These are phyloP conservation scores for Heteronetta atricapilla DNA, from an alignment of 2,113 vertebrate genomes.

Conservation along the genomic window DNA sequence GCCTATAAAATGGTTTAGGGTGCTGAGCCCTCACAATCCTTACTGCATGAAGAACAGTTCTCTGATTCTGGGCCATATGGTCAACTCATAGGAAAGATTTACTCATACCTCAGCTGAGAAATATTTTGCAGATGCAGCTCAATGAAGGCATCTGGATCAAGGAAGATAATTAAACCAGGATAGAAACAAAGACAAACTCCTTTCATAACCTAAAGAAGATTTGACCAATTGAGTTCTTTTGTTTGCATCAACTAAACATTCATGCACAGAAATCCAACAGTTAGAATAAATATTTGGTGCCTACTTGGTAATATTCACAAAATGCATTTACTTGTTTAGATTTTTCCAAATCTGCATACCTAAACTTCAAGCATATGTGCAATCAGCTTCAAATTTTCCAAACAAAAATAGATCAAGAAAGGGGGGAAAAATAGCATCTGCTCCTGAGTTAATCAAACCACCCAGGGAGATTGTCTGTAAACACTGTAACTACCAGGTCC, in stretches of 20 bases:
- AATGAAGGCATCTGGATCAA: slow-evolving; percentile 49
- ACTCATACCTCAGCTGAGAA: slow-evolving; percentile 25
- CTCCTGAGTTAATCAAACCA: slow-evolving; percentile 58
- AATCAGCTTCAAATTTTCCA: slow-evolving; percentile 62
- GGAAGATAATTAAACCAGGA: slow-evolving; percentile 51
- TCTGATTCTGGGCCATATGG: background rate
- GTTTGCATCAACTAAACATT: slow-evolving; percentile 60
- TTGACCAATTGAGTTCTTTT: slow-evolving; percentile 19
- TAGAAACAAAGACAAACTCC: slow-evolving; percentile 36
- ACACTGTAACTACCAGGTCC: slow-evolving; percentile 12
- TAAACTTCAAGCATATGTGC: slow-evolving; percentile 67
- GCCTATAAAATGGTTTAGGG: background rate
- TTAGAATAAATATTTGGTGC: slow-evolving; percentile 70
- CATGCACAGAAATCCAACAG: background rate
- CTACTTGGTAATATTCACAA: slow-evolving; percentile 65
- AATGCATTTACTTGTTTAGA: slow-evolving; percentile 64
- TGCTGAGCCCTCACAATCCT: background rate
- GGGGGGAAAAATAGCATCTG: slow-evolving; percentile 24
- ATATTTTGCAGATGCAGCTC: slow-evolving; percentile 42
- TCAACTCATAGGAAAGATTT: background rate
- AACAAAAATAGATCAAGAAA: slow-evolving; percentile 47
- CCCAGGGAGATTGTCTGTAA: slow-evolving; percentile 48
- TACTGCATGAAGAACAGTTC: background rate
- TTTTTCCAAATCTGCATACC: slow-evolving; percentile 57
- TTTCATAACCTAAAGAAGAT: slow-evolving; percentile 8